Evolutionary conservation across 1,140 invertebrate species (phyloP).

Genomic region (Bactericera cockerelli): DNA sequence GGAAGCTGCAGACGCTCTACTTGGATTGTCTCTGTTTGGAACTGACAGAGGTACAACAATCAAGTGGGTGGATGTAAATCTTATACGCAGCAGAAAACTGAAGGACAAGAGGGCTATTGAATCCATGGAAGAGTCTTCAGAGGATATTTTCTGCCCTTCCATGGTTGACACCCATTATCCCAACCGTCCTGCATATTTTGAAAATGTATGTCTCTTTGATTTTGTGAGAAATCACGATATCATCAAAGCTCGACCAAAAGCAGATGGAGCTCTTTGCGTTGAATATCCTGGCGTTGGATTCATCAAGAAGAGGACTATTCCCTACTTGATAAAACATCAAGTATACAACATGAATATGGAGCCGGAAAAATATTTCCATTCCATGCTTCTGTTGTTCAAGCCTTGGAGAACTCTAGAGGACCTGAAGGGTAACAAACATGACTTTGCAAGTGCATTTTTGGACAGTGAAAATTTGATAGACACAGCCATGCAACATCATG

Average conservation of each 20-base stretch:
- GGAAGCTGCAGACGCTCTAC: conserved; percentile 21
- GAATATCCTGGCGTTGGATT: conserved; percentile 7
- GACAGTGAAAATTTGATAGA: not conserved
- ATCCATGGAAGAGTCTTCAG: conserved; percentile 20
- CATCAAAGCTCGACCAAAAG: conserved; percentile 15
- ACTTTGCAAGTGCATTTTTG: conserved; percentile 7
- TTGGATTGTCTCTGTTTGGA: conserved; percentile 18
- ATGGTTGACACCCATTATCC: conserved; percentile 24
- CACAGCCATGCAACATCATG: conserved; percentile 19
- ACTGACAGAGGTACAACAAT: conserved; percentile 23
- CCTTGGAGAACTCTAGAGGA: conserved; percentile 11
- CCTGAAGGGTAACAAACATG: conserved; percentile 5
- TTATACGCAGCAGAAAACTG: conserved; percentile 18
- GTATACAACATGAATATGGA: conserved; percentile 8
- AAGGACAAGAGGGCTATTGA: conserved; percentile 20
- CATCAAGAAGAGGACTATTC: conserved; percentile 6
- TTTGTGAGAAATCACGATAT: conserved; percentile 15
- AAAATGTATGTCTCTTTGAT: conserved; percentile 20
- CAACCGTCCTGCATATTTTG: conserved; percentile 19
- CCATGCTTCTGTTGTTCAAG: conserved; percentile 13
- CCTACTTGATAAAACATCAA: conserved; percentile 11
- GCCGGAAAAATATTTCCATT: conserved; percentile 15
- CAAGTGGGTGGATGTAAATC: conserved; percentile 22
- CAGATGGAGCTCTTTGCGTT: conserved; percentile 20
- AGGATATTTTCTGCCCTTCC: conserved; percentile 22